A percentile compares a stretch with the other conserved stretches of the same genome.
Evolutionary conservation across 2,113 vertebrate genomes (phyloP).

Genomic region (Rutilus rutilus): DNA sequence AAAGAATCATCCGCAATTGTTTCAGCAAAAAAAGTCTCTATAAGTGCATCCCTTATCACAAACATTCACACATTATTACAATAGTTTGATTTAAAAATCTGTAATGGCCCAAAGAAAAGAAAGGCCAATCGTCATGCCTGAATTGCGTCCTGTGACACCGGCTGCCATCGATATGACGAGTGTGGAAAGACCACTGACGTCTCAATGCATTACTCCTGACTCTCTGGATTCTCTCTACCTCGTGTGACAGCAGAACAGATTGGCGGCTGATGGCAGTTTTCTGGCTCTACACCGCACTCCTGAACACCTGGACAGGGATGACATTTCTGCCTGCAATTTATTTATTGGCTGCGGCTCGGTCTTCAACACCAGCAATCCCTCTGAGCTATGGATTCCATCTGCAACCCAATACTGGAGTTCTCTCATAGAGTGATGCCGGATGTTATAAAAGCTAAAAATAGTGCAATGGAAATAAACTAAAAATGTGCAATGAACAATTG

Average conservation of each 20-base stretch:
- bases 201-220: slow-evolving; percentile 39
- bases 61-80: background rate
- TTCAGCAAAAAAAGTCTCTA: background rate
- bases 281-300: slow-evolving; percentile 28
- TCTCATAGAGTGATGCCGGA: background rate
- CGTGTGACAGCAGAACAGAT: slow-evolving; percentile 41
- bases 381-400: background rate
- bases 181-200: slow-evolving; percentile 34
- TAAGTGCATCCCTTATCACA: background rate
- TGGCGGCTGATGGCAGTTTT: slow-evolving; percentile 17
- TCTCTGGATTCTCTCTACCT: slow-evolving; percentile 27
- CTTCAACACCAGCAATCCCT: slow-evolving; percentile 6
- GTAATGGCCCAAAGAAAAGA: background rate
- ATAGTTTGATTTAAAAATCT: background rate
- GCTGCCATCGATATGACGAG: slow-evolving; percentile 22
- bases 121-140: slow-evolving; percentile 16
- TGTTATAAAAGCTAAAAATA: background rate
- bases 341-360: slow-evolving; percentile 23
- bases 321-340: slow-evolving; percentile 32
- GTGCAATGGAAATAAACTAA: background rate
- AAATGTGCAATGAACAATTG: background rate
- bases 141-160: background rate
- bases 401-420: background rate
- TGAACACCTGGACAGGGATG: slow-evolving; percentile 37
- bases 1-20: background rate